Conservation (phyloP, 30 jellyfish, hydroid and myxozoan genomes). For the Hydra vulgaris region DNA sequence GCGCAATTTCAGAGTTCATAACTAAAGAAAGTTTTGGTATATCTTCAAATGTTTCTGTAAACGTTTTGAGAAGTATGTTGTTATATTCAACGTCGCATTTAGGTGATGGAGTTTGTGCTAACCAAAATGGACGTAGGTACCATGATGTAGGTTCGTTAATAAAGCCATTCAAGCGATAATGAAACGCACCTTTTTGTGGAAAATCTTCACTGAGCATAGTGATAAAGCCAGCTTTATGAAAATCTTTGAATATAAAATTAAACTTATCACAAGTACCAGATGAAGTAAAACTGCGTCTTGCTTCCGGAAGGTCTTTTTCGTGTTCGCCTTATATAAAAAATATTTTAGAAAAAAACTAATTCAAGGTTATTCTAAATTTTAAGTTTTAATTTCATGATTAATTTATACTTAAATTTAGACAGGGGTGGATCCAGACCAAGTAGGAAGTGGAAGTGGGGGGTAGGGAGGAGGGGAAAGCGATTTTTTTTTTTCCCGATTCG, state of each 20-base stretch:
- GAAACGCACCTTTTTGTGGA: conserved; percentile 27
- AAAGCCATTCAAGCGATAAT: conserved; percentile 60
- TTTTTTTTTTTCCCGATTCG: no score
- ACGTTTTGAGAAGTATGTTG: not conserved
- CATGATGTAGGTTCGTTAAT: conserved; percentile 47
- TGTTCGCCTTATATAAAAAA: not conserved
- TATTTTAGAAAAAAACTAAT: no score
- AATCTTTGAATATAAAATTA: conserved; percentile 36
- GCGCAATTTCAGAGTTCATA: conserved; percentile 15
- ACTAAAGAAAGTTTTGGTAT: conserved; percentile 28
- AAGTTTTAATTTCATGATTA: no score
- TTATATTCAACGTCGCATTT: conserved; percentile 4
- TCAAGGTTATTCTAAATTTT: no score
- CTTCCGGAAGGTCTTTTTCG: not conserved
- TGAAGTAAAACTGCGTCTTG: not conserved
- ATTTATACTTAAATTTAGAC: no score
- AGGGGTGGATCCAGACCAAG: no score
- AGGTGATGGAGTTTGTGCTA: not conserved
- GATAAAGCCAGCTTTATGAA: conserved; percentile 30
- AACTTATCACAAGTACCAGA: not conserved
- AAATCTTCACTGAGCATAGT: conserved; percentile 48
- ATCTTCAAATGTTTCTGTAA: conserved; percentile 14
- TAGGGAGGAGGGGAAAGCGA: no score
- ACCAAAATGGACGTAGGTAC: conserved; percentile 67
- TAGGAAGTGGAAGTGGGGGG: no score